phyloP scores from a whole-genome alignment of 2,113 vertebrate genomes.

The Microcebus ravelobensis region DNA sequence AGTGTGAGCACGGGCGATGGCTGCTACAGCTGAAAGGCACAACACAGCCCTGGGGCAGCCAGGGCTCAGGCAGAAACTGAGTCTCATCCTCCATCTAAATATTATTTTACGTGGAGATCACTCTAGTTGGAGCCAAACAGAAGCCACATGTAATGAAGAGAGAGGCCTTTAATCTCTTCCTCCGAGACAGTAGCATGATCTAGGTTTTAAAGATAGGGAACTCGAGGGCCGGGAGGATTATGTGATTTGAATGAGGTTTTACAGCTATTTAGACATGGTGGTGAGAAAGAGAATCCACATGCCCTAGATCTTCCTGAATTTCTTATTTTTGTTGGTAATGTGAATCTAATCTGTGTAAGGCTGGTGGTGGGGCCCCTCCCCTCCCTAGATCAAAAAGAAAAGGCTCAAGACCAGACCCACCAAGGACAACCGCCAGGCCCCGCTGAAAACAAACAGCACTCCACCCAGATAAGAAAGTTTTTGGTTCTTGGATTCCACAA shows the following conservation, averaged over 20 bases:
- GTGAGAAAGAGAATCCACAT: neutral
- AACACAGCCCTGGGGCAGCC: rapidly evolving
- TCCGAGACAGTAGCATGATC: neutral
- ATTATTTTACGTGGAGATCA: neutral
- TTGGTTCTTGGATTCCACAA: too few species aligned
- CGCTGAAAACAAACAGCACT: too few species aligned
- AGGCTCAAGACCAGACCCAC: too few species aligned
- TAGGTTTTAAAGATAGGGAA: conserved; percentile 38
- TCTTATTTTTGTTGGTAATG: neutral
- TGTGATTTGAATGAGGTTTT: conserved; percentile 27
- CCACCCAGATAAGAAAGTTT: too few species aligned
- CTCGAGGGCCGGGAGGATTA: neutral
- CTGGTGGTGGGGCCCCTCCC: too few species aligned
- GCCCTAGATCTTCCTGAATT: neutral
- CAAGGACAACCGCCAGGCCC: too few species aligned
- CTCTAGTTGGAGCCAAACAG: neutral
- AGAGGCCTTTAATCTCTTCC: conserved; percentile 38
- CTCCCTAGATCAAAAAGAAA: too few species aligned
- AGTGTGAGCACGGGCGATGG: neutral
- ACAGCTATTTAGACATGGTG: neutral
- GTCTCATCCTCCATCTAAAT: neutral
- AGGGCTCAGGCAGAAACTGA: neutral
- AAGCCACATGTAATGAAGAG: neutral
- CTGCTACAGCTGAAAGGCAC: neutral
- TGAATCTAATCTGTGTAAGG: neutral